Percentiles rank a stretch among this genome's conserved stretches.
phyloP scores from a whole-genome alignment of 2,888 invertebrate genomes.

The Cetonia aurata region DNA sequence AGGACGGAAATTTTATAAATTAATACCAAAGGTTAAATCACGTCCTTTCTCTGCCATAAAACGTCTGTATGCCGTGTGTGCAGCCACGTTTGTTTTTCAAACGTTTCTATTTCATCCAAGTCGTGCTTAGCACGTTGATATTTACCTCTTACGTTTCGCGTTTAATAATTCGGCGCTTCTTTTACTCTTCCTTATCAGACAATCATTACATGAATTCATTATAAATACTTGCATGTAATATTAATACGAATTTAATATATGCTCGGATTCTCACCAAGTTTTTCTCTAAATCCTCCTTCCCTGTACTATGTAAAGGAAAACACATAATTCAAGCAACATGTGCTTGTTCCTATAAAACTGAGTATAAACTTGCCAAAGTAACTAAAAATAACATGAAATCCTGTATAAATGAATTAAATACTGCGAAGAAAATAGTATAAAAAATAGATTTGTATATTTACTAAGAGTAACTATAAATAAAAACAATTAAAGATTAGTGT shows the following conservation, averaged over 20 bases:
- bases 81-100: background rate
- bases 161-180: conserved; percentile 26
- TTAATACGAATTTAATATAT: conserved; percentile 8
- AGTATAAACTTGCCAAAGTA: too few species aligned
- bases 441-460: too few species aligned
- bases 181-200: conserved; percentile 20
- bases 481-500: too few species aligned
- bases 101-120: background rate
- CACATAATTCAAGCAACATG: too few species aligned
- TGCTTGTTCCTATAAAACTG: too few species aligned
- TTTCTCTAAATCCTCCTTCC: too few species aligned
- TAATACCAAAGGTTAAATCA: background rate
- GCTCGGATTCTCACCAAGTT: background rate
- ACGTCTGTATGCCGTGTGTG: background rate
- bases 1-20: background rate
- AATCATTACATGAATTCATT: conserved; percentile 34
- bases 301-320: too few species aligned
- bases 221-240: conserved; percentile 18
- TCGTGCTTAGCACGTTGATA: background rate
- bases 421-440: too few species aligned
- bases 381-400: too few species aligned
- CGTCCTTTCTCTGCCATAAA: conserved; percentile 18
- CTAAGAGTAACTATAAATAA: too few species aligned
- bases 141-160: conserved; percentile 22
- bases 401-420: too few species aligned